phyloP scores from a whole-genome alignment of 2,888 invertebrate species.

The Pasiphila rectangulata region DNA sequence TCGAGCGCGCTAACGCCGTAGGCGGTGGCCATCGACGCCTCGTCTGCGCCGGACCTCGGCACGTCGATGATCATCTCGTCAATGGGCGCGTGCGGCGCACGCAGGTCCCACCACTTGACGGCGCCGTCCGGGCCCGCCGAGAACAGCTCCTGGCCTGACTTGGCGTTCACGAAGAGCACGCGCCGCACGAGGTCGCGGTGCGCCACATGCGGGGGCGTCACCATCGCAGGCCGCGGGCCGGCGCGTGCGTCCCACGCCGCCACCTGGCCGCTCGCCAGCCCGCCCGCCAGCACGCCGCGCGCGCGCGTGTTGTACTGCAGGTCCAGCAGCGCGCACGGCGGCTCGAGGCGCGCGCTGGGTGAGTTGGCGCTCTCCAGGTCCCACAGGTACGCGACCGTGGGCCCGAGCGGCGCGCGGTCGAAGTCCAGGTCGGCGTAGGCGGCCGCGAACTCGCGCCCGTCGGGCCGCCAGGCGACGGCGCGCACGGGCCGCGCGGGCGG shows the following conservation, averaged over 20 bases:
- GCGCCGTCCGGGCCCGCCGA: conserved; percentile 94
- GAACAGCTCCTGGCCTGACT: conserved; percentile 96
- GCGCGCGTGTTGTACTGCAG: conserved; percentile 93
- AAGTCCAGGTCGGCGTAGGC: conserved; percentile 90
- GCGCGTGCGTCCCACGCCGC: conserved; percentile 88
- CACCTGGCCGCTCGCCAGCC: conserved; percentile 85
- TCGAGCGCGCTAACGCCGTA: conserved; percentile 83
- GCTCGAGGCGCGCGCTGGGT: conserved; percentile 85
- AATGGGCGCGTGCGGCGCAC: conserved; percentile 83
- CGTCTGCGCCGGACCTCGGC: conserved; percentile 73
- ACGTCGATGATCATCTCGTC: conserved; percentile 85
- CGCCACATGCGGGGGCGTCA: conserved; percentile 87
- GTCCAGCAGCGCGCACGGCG: conserved; percentile 86
- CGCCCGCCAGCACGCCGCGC: conserved; percentile 84
- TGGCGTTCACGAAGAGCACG: conserved; percentile 93
- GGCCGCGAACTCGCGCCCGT: conserved; percentile 87
- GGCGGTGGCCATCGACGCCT: conserved; percentile 75
- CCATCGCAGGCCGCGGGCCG: conserved; percentile 85
- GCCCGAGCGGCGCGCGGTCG: conserved; percentile 74
- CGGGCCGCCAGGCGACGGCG: conserved; percentile 93
- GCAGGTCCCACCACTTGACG: conserved; percentile 89
- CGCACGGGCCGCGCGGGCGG: conserved; percentile 84
- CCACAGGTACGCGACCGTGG: conserved; percentile 85
- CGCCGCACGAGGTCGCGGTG: conserved; percentile 93
- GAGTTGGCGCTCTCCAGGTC: conserved; percentile 92